These are phyloP conservation scores for Galaxea fascicularis DNA, from an alignment of 92 coral and sea anemone species.

Conservation along the genomic window DNA sequence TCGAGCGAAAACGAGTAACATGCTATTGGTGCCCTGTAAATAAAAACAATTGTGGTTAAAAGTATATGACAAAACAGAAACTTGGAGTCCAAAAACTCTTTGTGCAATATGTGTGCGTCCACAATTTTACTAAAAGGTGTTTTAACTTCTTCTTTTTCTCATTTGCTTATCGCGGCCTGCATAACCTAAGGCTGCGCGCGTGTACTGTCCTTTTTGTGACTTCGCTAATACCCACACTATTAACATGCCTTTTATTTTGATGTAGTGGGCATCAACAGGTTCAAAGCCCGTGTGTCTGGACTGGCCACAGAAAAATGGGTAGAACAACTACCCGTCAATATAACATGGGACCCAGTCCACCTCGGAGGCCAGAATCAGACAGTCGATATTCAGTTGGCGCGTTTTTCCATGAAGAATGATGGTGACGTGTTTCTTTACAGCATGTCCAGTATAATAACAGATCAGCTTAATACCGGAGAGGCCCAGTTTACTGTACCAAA, in stretches of 20 bases:
- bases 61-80: too few relatives aligned
- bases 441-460: conserved; percentile 32
- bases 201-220: not conserved
- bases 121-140: too few relatives aligned
- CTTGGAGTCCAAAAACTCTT: too few relatives aligned
- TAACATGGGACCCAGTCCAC: conserved; percentile 36
- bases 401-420: conserved; percentile 34
- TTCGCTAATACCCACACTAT: too few relatives aligned
- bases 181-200: too few relatives aligned
- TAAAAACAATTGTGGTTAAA: too few relatives aligned
- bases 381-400: conserved; percentile 33
- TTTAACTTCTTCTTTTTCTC: too few relatives aligned
- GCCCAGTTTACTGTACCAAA: conserved; percentile 38
- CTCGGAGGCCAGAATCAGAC: conserved; percentile 37
- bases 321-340: conserved; percentile 1
- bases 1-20: too few relatives aligned
- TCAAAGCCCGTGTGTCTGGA: not conserved
- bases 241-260: not conserved
- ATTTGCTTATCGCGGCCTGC: too few relatives aligned
- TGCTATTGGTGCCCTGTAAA: too few relatives aligned
- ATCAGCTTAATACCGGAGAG: conserved; percentile 43
- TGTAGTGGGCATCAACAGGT: conserved; percentile 9
- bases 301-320: not conserved
- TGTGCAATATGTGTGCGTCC: too few relatives aligned
- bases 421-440: conserved; percentile 29